Conservation (phyloP, 2,797 vertebrate species). For the Catamblyrhynchus diadema region DNA sequence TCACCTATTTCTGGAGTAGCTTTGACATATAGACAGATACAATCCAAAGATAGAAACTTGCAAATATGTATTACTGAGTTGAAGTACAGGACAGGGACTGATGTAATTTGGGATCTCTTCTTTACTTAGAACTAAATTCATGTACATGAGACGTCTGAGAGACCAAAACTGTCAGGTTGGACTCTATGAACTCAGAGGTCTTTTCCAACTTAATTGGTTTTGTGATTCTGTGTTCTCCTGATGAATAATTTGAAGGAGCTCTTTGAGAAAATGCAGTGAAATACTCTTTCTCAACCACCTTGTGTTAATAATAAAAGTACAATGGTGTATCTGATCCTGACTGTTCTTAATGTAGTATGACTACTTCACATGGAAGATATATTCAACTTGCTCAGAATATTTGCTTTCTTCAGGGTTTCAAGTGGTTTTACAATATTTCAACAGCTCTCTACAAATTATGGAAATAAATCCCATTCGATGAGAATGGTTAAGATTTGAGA, state of each 20-base stretch:
- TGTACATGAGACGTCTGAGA: accelerated
- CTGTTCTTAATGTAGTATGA: background rate
- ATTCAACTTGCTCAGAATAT: background rate
- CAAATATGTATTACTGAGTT: background rate
- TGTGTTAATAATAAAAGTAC: background rate
- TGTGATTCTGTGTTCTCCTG: background rate
- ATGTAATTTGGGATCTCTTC: background rate
- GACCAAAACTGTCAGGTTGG: background rate
- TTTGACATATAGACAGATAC: background rate
- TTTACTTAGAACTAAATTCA: background rate
- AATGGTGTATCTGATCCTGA: background rate
- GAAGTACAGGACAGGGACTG: background rate
- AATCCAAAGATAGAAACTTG: background rate
- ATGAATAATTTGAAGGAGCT: background rate
- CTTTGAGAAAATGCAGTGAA: background rate
- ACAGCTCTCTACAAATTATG: background rate
- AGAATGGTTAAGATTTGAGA: background rate
- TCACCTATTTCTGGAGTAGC: background rate
- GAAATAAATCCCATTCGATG: background rate
- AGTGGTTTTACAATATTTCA: background rate
- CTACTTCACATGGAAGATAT: background rate
- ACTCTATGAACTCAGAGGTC: background rate
- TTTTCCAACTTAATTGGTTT: background rate
- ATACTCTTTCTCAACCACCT: background rate
- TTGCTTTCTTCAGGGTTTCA: background rate